A percentile compares a stretch with the other conserved stretches of the same genome.
Evolutionary conservation across 92 coral and sea anemone species (phyloP).

Genomic region (Paramuricea clavata): DNA sequence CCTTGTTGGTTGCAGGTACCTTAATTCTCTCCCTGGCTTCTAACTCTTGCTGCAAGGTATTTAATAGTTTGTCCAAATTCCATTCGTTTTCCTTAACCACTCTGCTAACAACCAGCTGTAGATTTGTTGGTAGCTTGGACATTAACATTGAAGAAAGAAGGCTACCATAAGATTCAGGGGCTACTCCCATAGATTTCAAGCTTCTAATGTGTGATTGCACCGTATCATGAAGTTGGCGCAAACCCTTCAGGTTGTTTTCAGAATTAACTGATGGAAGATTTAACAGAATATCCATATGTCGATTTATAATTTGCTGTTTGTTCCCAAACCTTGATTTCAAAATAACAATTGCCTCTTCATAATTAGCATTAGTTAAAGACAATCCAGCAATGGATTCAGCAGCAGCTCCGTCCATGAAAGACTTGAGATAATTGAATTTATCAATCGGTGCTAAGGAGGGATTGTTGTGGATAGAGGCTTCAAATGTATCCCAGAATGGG

Average conservation of each 20-base stretch:
- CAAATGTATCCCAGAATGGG: constrained; percentile 69
- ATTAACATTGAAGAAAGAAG: constrained; percentile 53
- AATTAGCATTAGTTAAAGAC: constrained; percentile 62
- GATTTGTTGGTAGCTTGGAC: constrained; percentile 55
- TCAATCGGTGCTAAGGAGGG: constrained; percentile 53
- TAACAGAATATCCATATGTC: constrained; percentile 68
- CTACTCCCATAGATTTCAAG: constrained; percentile 64
- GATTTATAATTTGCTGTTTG: constrained; percentile 65
- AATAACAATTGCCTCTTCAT: constrained; percentile 66
- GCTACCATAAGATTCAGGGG: constrained; percentile 59
- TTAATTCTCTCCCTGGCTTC: constrained; percentile 70
- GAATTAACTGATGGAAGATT: constrained; percentile 52
- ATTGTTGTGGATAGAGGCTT: constrained; percentile 66
- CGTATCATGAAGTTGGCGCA: constrained; percentile 57
- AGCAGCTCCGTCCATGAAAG: constrained; percentile 59
- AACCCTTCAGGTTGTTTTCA: constrained; percentile 27
- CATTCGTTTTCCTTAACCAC: constrained; percentile 51
- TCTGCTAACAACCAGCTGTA: constrained; percentile 49
- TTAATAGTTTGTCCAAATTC: constrained; percentile 50
- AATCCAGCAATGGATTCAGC: constrained; percentile 64
- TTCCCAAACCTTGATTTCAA: constrained; percentile 63
- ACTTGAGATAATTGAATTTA: constrained; percentile 69
- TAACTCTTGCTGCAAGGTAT: constrained; percentile 41
- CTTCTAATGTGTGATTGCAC: constrained; percentile 67
- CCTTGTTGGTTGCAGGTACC: background rate